Evolutionary conservation across 2,113 vertebrate genomes (phyloP), one percentile per base, ranked within the genome.

Genomic region (Oreochromis aureus): DNA sequence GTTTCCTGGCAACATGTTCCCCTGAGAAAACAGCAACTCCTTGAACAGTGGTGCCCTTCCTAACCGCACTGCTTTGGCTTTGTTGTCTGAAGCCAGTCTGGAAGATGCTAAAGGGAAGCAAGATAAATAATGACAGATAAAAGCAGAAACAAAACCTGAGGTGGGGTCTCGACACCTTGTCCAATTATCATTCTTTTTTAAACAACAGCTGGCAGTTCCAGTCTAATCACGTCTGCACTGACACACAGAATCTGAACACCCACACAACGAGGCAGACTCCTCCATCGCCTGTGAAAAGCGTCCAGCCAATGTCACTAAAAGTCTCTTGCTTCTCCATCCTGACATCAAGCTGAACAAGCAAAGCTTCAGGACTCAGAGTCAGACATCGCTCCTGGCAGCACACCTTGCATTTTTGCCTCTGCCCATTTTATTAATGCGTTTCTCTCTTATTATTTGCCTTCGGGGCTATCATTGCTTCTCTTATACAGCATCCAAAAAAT

Each of bases 1-100:
- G 91, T 94, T 89, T 88, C 92, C 86, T 84, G 89, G 93, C 91
- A 93, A 94, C 91, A 84, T 44, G 69, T 86, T 87, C 79, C 53
- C 66, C 53, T 27, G 66, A 84, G 84, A 90, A 53, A 89, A 89
- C 81, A 88, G 53, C 76, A 71, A 80, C 81, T 56, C 78, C 56
- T 86, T 80, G 18, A 83, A 76, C 69, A 46, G 53, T 6, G 41
- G 24, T 80, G 85, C 76, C 69, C 71, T 82, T 82, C 76, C 41
- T 63, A 81, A 59, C 18, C 2, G 2, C 59, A 44, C 51, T 55
- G 56, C 34, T 22, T 59, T 87, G 48, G 78, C 48, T 41, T 80
- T 56, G 24, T 22, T 36, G 54, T 83, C 44, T 7, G 53, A 71
- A 46, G 46, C 61, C 51, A 81, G 54, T 73, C 41, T 81, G 46